phyloP scores from a whole-genome alignment of 1,140 invertebrate genomes.

The Octopus bimaculoides region DNA sequence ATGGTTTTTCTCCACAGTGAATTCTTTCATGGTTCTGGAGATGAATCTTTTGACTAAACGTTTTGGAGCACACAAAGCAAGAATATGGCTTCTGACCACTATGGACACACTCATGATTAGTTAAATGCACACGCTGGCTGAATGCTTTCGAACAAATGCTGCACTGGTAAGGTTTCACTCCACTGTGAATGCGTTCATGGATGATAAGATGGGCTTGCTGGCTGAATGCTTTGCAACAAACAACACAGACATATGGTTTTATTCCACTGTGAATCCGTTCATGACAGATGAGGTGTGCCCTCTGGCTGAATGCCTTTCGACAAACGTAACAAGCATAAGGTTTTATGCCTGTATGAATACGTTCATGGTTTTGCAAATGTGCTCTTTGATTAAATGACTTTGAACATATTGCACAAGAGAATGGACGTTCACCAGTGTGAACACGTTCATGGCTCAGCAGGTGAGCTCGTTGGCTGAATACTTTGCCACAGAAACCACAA shows the following conservation, averaged over 20 bases:
- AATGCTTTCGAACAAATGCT: constrained; percentile 45
- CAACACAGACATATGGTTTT: constrained; percentile 70
- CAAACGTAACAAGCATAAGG: constrained; percentile 47
- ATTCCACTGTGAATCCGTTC: constrained; percentile 20
- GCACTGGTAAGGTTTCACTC: constrained; percentile 50
- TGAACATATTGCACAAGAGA: constrained; percentile 71
- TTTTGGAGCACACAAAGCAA: constrained; percentile 67
- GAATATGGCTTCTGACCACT: constrained; percentile 82
- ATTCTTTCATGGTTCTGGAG: constrained; percentile 27
- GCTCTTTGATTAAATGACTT: constrained; percentile 75
- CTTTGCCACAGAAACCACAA: constrained; percentile 94
- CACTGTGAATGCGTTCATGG: constrained; percentile 43
- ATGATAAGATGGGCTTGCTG: constrained; percentile 18
- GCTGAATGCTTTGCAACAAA: constrained; percentile 13
- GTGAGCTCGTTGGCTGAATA: constrained; percentile 93
- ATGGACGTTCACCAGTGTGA: constrained; percentile 77
- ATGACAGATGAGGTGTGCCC: constrained; percentile 53
- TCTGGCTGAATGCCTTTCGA: constrained; percentile 23
- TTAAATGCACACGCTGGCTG: constrained; percentile 61
- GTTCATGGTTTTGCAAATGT: constrained; percentile 27
- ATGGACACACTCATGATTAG: constrained; percentile 67
- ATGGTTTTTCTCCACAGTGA: constrained; percentile 54
- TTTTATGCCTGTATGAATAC: constrained; percentile 53
- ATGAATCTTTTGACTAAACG: constrained; percentile 72
- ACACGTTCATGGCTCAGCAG: constrained; percentile 55